These are phyloP conservation scores for Agonopterix alstromeriana DNA, from an alignment of 2,888 invertebrate species.

Conservation along the genomic window DNA sequence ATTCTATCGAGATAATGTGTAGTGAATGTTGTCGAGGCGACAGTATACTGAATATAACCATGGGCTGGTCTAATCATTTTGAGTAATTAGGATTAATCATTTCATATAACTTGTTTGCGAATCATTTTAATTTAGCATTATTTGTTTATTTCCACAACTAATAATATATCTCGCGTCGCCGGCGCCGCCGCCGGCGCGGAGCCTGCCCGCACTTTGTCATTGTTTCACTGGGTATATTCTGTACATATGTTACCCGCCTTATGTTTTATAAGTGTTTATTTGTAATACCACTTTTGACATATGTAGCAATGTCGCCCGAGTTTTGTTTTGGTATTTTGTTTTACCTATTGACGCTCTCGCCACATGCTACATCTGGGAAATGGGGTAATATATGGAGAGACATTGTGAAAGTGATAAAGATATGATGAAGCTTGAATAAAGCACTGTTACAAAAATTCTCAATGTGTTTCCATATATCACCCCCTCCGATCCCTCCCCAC, in stretches of 20 bases:
- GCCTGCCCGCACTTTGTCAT: slow-evolving; percentile 54
- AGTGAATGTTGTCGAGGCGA: slow-evolving; percentile 72
- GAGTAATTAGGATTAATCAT: slow-evolving; percentile 51
- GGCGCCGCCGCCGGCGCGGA: slow-evolving; percentile 14
- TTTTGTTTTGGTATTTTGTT: slow-evolving; percentile 58
- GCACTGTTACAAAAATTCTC: slow-evolving; percentile 81
- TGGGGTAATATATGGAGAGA: slow-evolving; percentile 84
- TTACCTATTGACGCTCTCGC: slow-evolving; percentile 65
- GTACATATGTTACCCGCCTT: slow-evolving; percentile 75
- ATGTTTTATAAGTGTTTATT: slow-evolving; percentile 72
- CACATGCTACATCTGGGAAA: slow-evolving; percentile 77
- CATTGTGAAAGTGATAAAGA: slow-evolving; percentile 80
- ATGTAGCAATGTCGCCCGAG: slow-evolving; percentile 76
- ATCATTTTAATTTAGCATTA: slow-evolving; percentile 43
- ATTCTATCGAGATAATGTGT: slow-evolving; percentile 76
- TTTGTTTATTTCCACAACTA: slow-evolving; percentile 24
- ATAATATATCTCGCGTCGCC: slow-evolving; percentile 6
- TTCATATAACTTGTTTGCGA: slow-evolving; percentile 49
- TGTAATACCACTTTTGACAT: slow-evolving; percentile 79
- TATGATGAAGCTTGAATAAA: slow-evolving; percentile 80
- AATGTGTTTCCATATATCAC: slow-evolving; percentile 81
- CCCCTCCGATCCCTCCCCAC: slow-evolving; percentile 48
- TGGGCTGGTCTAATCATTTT: slow-evolving; percentile 31
- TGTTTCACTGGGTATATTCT: slow-evolving; percentile 70
- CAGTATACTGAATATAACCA: slow-evolving; percentile 50